phyloP scores from a whole-genome alignment of 2,888 invertebrate species.

The Hecatera dysodea region DNA sequence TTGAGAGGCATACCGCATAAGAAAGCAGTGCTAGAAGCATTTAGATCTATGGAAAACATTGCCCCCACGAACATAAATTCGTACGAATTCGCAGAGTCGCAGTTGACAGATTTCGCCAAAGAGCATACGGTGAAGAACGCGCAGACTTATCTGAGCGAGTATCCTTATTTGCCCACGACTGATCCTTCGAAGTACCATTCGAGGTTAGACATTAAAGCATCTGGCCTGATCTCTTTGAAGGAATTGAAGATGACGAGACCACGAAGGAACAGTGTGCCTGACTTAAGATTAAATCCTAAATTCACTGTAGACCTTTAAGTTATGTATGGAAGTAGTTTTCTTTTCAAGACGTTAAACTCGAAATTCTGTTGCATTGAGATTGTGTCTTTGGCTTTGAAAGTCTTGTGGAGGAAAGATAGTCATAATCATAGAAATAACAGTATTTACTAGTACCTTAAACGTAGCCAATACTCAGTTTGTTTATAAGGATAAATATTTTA shows the following conservation, averaged over 20 bases:
- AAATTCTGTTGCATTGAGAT: constrained; percentile 13
- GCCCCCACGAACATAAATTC: constrained; percentile 80
- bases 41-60: constrained; percentile 89
- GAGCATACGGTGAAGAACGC: constrained; percentile 82
- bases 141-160: constrained; percentile 87
- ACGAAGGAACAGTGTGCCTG: constrained; percentile 88
- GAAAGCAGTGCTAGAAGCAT: constrained; percentile 89
- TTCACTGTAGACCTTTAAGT: constrained; percentile 82
- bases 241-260: constrained; percentile 80
- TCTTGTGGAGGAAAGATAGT: constrained; percentile 33
- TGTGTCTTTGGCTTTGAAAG: constrained; percentile 33
- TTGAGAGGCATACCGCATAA: constrained; percentile 89
- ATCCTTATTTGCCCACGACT: constrained; percentile 88
- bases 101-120: constrained; percentile 80
- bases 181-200: constrained; percentile 88
- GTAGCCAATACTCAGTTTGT: constrained; percentile 77
- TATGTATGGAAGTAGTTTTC: constrained; percentile 6
- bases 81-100: constrained; percentile 83
- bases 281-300: constrained; percentile 83
- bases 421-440: constrained; percentile 68
- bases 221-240: constrained; percentile 86
- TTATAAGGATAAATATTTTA: constrained; percentile 54
- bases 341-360: neutral
- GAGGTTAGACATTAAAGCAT: constrained; percentile 84
- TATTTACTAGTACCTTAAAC: constrained; percentile 78